Conservation (phyloP, 2,888 invertebrate genomes). For the Hemistola chrysoprasaria region DNA sequence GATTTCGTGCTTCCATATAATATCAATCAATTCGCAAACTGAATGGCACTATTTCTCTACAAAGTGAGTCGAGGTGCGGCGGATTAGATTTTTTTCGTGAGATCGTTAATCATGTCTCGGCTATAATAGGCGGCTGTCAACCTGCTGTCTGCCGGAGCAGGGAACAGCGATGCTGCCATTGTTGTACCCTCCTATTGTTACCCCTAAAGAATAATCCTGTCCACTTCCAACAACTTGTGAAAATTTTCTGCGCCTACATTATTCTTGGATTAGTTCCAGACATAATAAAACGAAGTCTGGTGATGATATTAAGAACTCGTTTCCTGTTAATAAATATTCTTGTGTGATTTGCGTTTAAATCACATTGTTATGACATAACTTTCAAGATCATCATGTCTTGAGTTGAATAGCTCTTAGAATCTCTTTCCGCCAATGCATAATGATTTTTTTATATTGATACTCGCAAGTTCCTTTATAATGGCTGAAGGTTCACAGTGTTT, state of each 20-base stretch:
- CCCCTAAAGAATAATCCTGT: conserved; percentile 30
- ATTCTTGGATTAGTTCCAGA: conserved; percentile 21
- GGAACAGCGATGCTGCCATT: conserved; percentile 31
- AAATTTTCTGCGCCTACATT: conserved; percentile 9
- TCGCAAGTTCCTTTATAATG: too few species aligned
- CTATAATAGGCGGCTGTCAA: conserved; percentile 48
- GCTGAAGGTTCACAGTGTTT: too few species aligned
- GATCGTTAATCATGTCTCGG: conserved; percentile 44
- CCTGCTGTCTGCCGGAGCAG: conserved; percentile 34
- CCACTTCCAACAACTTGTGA: conserved; percentile 21
- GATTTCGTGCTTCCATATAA: not conserved
- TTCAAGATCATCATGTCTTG: not conserved
- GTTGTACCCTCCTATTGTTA: conserved; percentile 25
- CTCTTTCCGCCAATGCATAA: too few species aligned
- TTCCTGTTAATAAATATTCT: conserved; percentile 11
- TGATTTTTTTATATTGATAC: too few species aligned
- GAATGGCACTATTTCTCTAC: conserved; percentile 5
- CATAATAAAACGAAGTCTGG: conserved; percentile 7
- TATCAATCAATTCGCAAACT: conserved; percentile 3
- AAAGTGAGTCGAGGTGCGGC: conserved; percentile 15
- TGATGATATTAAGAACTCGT: conserved; percentile 8
- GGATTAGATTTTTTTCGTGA: conserved; percentile 33
- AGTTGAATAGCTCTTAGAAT: too few species aligned
- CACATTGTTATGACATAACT: conserved; percentile 1
- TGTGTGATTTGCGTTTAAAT: not conserved